Evolutionary conservation across 1,140 invertebrate genomes (phyloP).

Genomic region (Nasonia longicornis): DNA sequence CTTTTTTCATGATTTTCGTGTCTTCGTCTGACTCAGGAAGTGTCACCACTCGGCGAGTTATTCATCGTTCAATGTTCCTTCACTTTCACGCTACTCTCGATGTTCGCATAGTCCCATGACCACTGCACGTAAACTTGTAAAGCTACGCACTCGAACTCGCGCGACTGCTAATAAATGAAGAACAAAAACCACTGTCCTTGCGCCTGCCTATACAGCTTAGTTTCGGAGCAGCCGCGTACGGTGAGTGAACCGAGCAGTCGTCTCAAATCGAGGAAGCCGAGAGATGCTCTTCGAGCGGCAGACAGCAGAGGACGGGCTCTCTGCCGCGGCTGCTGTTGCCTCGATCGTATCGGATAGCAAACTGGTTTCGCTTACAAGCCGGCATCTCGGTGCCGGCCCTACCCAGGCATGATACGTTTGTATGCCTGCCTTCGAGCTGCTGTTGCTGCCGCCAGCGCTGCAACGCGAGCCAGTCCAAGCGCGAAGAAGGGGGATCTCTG

Average conservation of each 20-base stretch:
- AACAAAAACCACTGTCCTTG: too few relatives aligned
- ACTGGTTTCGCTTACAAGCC: constrained; percentile 70
- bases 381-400: constrained; percentile 68
- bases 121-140: not conserved
- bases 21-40: not conserved
- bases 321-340: constrained; percentile 56
- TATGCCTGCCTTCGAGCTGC: constrained; percentile 49
- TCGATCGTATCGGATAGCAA: constrained; percentile 70
- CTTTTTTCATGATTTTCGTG: not conserved
- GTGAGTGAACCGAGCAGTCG: not conserved
- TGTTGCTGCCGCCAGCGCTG: not conserved
- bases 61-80: not conserved
- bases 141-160: not conserved
- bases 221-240: too few relatives aligned
- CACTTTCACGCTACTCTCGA: not conserved
- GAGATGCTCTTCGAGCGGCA: constrained; percentile 16
- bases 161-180: too few relatives aligned
- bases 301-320: constrained; percentile 44
- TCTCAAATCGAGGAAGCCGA: not conserved
- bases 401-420: constrained; percentile 69
- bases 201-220: too few relatives aligned
- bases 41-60: not conserved
- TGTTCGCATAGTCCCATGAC: constrained; percentile 6
- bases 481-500: not conserved
- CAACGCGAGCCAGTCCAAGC: not conserved